phyloP scores from a whole-genome alignment of 1,140 invertebrate species.

The Pantala flavescens region DNA sequence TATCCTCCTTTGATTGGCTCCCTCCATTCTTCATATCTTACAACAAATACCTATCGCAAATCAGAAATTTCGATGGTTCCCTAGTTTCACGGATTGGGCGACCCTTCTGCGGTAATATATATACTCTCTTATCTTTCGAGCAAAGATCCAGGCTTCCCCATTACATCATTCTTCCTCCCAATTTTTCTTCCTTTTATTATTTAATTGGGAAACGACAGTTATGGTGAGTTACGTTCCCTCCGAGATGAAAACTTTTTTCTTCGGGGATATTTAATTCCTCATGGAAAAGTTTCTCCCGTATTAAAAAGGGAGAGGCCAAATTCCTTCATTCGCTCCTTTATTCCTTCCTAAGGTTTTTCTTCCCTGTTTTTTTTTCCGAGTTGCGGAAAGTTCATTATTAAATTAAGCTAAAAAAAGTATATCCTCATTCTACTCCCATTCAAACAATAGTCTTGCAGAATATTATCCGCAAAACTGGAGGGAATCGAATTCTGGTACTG shows the following conservation, averaged over 20 bases:
- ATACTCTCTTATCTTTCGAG: no score
- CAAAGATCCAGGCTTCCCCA: background rate
- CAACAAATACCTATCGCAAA: no score
- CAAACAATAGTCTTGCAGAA: no score
- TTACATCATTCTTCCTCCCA: background rate
- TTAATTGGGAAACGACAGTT: conserved; percentile 9
- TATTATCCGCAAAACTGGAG: no score
- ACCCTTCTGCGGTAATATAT: no score
- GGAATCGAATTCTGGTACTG: no score
- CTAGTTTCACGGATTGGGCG: no score
- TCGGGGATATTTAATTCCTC: background rate
- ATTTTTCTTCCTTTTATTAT: background rate
- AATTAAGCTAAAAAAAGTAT: background rate
- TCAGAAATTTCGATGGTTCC: no score
- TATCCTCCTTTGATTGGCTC: no score
- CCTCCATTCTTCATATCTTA: no score
- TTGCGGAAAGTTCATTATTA: background rate
- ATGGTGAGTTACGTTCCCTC: conserved; percentile 4
- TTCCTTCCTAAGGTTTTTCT: background rate
- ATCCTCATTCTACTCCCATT: background rate
- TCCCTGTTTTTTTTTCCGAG: background rate
- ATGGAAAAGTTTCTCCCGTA: background rate
- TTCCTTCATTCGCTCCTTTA: background rate
- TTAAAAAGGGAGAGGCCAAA: background rate
- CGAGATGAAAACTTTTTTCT: background rate